A percentile compares a stretch with the other conserved stretches of the same genome.
Conservation (phyloP, 2,888 invertebrate genomes). For the Dimorphilus gyrociliatus region DNA sequence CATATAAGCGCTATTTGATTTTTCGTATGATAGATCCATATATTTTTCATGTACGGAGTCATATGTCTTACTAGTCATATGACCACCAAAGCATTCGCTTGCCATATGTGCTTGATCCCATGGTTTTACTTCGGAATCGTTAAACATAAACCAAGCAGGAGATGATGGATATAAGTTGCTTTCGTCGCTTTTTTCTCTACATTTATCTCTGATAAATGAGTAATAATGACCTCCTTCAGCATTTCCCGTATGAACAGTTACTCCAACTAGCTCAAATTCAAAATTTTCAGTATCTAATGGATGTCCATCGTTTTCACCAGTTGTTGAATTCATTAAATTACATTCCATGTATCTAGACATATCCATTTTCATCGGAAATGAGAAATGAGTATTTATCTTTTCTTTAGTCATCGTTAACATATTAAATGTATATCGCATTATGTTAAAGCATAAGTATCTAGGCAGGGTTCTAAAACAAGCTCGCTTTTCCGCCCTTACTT, state of each 20-base stretch:
- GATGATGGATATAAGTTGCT: not conserved
- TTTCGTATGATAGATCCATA: slow-evolving; percentile 92
- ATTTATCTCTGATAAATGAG: slow-evolving; percentile 64
- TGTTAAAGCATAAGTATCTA: slow-evolving; percentile 81
- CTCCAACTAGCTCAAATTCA: slow-evolving; percentile 68
- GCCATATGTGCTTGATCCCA: slow-evolving; percentile 88
- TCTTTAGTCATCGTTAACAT: slow-evolving; percentile 94
- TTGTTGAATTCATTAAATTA: slow-evolving; percentile 45
- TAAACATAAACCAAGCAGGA: slow-evolving; percentile 31
- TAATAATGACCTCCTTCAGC: slow-evolving; percentile 94
- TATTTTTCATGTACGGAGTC: slow-evolving; percentile 91
- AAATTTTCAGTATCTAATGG: too few relatives aligned
- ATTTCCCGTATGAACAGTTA: slow-evolving; percentile 92
- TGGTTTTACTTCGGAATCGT: slow-evolving; percentile 49
- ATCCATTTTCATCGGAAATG: slow-evolving; percentile 75
- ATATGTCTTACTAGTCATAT: slow-evolving; percentile 92
- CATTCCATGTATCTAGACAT: slow-evolving; percentile 90
- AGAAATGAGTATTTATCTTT: slow-evolving; percentile 91
- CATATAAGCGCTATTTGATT: slow-evolving; percentile 94
- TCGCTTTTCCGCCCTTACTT: slow-evolving; percentile 82
- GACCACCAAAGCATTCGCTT: slow-evolving; percentile 88
- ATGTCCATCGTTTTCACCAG: slow-evolving; percentile 10
- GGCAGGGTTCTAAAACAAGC: slow-evolving; percentile 87
- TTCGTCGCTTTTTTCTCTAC: slow-evolving; percentile 3
- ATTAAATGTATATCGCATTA: slow-evolving; percentile 91